Base-by-base conservation (phyloP, 1,140 invertebrate species). In the Tetragonula clypearis region DNA sequence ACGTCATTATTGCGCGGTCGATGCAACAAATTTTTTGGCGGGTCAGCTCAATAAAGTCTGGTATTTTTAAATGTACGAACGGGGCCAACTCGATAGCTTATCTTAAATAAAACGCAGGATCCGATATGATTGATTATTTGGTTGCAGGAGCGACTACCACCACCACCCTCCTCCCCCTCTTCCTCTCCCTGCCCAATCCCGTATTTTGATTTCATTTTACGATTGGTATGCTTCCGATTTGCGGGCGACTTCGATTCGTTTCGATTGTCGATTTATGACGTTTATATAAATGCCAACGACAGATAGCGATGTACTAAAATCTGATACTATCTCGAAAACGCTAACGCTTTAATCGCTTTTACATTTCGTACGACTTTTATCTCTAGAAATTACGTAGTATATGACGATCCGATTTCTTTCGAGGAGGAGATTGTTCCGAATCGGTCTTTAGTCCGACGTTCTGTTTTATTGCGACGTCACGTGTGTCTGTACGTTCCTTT, bases 1-100 rank as follows among this genome's bases (percentile, higher is more conserved):
- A 86, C 75, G 82, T 87, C 85, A 81, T 89, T 89, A 89, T 84
- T 84, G 68, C 81, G 49, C 65, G 81, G 60, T 69, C 77, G 77
- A 69, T 81, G 85, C 58, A 72, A 76, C 71, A 81, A 77, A 89
- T 81, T 89, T 89, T 87, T 89, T 55, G 56, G 69, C 53, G 76
- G 84, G 62, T 68, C 74, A 62, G 65, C 83, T 82, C 69, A 65
- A 89, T 87, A 82, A 89, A 82, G 53, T 82, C 60, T 75, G 75
- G 15, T 66, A 66, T 82, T 90, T 87, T 90, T 69, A 71, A 85
- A 76, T 79, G 30, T 82, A 72, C 75, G 79, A 49, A 65, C 66
- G 35, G 60, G 73, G 65, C 35, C 58, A 68, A 68, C 12, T 74
- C 68, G 84, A 89, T 88, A 83, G 87, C 72, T 88, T 86, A 89